phyloP scores from a whole-genome alignment of 2,888 invertebrate species.

The Nemotelus nigrinus region DNA sequence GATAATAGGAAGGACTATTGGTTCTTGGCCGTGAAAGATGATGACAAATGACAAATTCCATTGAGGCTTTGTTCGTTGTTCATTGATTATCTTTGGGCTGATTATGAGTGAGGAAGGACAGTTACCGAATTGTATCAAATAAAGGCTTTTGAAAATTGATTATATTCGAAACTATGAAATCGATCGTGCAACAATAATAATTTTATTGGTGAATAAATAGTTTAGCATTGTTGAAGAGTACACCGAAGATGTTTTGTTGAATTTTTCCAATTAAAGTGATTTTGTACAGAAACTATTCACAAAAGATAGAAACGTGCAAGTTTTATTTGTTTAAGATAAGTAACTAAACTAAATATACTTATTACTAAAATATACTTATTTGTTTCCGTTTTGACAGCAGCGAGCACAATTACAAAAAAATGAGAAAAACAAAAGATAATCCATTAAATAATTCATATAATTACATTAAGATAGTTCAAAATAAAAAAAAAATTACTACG shows the following conservation, averaged over 20 bases:
- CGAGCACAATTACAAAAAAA: too few species aligned
- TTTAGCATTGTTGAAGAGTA: constrained; percentile 1
- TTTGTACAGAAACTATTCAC: too few species aligned
- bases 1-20: constrained; percentile 25
- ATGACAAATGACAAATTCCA: constrained; percentile 47
- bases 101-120: constrained; percentile 5
- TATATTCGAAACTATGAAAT: neutral
- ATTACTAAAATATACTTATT: too few species aligned
- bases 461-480: too few species aligned
- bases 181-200: neutral
- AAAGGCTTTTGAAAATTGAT: constrained; percentile 1
- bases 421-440: too few species aligned
- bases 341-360: too few species aligned
- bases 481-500: too few species aligned
- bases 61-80: constrained; percentile 4
- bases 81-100: constrained; percentile 1
- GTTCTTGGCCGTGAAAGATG: constrained; percentile 42
- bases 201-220: constrained; percentile 39
- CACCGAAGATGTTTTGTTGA: neutral
- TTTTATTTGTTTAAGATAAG: too few species aligned
- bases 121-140: neutral
- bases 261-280: too few species aligned
- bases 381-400: too few species aligned
- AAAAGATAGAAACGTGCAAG: too few species aligned
- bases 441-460: too few species aligned